A percentile compares a stretch with the other conserved stretches of the same genome.
Evolutionary conservation across 2,113 vertebrate species (phyloP).

Genomic region (Phasianus colchicus): DNA sequence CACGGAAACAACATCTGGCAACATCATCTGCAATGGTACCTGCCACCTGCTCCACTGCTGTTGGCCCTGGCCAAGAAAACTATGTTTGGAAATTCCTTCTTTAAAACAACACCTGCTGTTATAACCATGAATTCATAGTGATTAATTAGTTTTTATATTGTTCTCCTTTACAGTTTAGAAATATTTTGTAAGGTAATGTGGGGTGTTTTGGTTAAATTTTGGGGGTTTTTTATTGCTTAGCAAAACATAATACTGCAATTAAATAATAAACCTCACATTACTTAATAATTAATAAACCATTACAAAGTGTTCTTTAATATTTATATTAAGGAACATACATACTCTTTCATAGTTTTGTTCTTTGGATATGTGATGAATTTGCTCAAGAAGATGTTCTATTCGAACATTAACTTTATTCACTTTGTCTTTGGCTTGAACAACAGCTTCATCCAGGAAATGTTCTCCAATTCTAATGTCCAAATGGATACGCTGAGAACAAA

Average conservation of each 20-base stretch:
- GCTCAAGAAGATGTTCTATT: conserved; percentile 83
- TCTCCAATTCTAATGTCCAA: conserved; percentile 90
- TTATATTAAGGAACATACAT: conserved; percentile 23
- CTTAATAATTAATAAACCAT: not conserved
- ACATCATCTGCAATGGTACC: not conserved
- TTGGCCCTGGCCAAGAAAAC: not conserved
- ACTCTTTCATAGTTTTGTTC: conserved; percentile 92
- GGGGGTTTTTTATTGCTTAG: not conserved
- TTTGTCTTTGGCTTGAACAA: conserved; percentile 84
- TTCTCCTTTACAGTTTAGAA: not conserved
- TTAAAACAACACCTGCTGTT: not conserved
- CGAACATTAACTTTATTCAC: conserved; percentile 80
- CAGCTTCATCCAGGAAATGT: conserved; percentile 77
- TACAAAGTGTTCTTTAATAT: not conserved
- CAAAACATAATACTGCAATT: not conserved
- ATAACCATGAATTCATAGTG: not conserved
- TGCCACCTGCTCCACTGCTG: not conserved
- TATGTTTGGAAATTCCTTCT: not conserved
- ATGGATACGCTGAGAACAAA: conserved; percentile 83
- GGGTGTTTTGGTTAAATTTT: not conserved
- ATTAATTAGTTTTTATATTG: not conserved
- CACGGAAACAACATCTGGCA: not conserved
- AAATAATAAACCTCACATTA: not conserved
- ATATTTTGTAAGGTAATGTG: not conserved
- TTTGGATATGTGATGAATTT: conserved; percentile 84